phyloP scores from a whole-genome alignment of 2,113 vertebrate species.

The Nesoenas mayeri region DNA sequence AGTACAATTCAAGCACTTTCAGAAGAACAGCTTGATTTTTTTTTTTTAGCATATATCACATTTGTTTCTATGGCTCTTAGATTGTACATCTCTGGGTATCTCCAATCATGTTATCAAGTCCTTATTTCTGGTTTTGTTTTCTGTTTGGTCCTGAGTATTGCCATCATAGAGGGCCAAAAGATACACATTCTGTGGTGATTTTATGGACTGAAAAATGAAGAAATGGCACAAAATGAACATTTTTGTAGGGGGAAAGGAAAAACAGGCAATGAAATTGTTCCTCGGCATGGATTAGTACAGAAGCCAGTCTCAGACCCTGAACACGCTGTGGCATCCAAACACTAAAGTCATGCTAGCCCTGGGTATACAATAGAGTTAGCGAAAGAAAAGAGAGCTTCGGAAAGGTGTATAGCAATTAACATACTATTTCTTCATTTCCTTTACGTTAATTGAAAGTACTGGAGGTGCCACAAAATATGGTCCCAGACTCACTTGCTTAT shows the following conservation, averaged over 20 bases:
- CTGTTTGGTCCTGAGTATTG: background rate
- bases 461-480: constrained; percentile 2
- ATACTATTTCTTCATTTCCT: background rate
- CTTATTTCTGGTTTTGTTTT: background rate
- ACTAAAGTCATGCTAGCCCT: background rate
- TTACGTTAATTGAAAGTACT: background rate
- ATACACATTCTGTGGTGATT: background rate
- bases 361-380: background rate
- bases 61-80: background rate
- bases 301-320: background rate
- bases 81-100: background rate
- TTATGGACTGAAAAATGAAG: constrained; percentile 1
- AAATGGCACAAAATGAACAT: background rate
- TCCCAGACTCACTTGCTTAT: background rate
- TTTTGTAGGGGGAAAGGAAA: background rate
- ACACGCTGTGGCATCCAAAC: background rate
- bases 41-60: background rate
- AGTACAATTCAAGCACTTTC: background rate
- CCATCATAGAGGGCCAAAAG: background rate
- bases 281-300: background rate
- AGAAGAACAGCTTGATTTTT: background rate
- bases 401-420: background rate
- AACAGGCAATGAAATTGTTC: background rate
- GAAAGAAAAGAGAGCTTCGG: background rate
- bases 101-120: background rate